Conservation (phyloP, 2,797 vertebrate genomes). For the Gouania willdenowi region DNA sequence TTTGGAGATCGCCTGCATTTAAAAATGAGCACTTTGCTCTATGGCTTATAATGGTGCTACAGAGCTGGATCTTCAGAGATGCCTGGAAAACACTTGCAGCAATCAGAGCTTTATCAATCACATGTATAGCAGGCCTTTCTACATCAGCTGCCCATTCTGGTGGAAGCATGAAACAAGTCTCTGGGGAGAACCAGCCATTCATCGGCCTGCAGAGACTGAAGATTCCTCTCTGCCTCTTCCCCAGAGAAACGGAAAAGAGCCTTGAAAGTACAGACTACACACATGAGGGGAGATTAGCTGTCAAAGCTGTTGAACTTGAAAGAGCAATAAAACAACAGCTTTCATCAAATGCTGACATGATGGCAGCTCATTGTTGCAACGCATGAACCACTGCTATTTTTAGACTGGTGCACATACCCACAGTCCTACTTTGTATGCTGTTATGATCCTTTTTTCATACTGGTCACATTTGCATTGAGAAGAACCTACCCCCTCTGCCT, state of each 20-base stretch:
- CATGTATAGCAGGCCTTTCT: not conserved
- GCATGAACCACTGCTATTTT: conserved; percentile 34
- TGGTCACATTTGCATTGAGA: conserved; percentile 55
- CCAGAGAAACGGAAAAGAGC: not conserved
- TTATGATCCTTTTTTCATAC: conserved; percentile 54
- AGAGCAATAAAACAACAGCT: not conserved
- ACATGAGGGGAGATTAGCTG: not conserved
- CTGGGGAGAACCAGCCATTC: conserved; percentile 11
- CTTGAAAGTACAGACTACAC: not conserved
- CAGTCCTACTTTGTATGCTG: conserved; percentile 31
- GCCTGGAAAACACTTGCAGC: conserved; percentile 8
- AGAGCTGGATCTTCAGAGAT: conserved; percentile 6
- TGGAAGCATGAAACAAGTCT: not conserved
- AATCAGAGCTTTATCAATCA: conserved; percentile 10
- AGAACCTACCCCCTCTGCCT: conserved; percentile 18
- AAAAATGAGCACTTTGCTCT: not conserved
- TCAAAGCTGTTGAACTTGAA: not conserved
- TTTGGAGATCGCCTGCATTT: not conserved
- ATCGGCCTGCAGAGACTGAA: conserved; percentile 2
- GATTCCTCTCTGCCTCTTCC: not conserved
- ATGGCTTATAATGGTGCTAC: conserved; percentile 4
- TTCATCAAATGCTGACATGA: not conserved
- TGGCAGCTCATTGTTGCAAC: conserved; percentile 6
- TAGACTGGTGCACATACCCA: conserved; percentile 18
- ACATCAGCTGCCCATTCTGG: conserved; percentile 6